A percentile compares a stretch with the other conserved stretches of the same genome.
phyloP scores from a whole-genome alignment of 2,113 vertebrate genomes.

The Platycercus adscitus region DNA sequence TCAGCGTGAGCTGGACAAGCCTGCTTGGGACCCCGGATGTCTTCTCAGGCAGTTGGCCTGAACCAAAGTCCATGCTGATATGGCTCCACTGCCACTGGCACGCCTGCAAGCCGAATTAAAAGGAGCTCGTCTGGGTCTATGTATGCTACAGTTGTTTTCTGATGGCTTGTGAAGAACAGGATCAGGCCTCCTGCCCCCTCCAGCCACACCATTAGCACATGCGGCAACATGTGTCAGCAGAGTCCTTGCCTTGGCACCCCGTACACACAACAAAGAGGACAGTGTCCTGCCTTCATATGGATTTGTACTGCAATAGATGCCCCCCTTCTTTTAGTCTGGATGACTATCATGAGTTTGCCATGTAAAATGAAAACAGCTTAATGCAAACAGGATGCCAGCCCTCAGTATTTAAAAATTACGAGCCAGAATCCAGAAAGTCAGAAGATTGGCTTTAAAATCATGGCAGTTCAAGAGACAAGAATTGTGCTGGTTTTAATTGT shows the following conservation, averaged over 20 bases:
- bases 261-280: fast-evolving
- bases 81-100: neutral
- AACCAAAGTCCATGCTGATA: neutral
- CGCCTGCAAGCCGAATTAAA: neutral
- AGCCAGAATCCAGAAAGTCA: neutral
- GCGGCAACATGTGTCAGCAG: fast-evolving
- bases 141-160: fast-evolving
- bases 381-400: neutral
- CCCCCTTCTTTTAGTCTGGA: neutral
- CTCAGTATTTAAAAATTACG: neutral
- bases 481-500: neutral
- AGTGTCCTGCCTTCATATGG: neutral
- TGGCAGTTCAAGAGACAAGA: neutral
- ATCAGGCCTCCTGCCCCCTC: neutral
- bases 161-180: neutral
- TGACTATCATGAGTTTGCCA: neutral
- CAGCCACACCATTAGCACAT: fast-evolving
- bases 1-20: fast-evolving
- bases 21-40: neutral
- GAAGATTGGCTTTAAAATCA: neutral
- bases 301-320: fast-evolving
- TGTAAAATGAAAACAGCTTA: neutral
- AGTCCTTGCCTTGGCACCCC: neutral
- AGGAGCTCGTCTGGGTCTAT: fast-evolving
- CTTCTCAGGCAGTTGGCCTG: neutral